Base-by-base conservation (phyloP, 2,888 invertebrate genomes). In the Sepioteuthis lessoniana region DNA sequence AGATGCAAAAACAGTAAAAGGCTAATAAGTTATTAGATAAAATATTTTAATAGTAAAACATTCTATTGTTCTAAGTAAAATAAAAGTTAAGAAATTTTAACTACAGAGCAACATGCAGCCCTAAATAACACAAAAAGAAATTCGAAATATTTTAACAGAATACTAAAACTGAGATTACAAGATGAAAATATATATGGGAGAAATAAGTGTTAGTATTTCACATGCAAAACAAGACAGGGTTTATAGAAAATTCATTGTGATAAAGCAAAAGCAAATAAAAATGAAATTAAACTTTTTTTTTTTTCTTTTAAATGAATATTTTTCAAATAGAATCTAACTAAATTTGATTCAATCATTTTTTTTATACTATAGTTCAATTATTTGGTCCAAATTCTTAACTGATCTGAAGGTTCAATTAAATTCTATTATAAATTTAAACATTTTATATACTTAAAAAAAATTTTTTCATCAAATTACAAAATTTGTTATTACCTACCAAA, bases 71-170 rank as follows among this genome's bases (percentile, higher is more conserved):
- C 13, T n/a, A 35, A 16, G 16, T n/a, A n/a, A n/a, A 35, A 76
- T n/a, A n/a, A n/a, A 13, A 0, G n/a, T 1, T n/a, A 76, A 19
- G 1, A 55, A n/a, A 16, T n/a, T 35, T 76, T 35, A 76, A 76
- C n/a, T 76, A 76, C 16, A 76, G 76, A 76, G 76, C n/a, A 76
- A n/a, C 76, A 76, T 76, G 76, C 76, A n/a, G n/a, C n/a, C n/a
- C n/a, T 35, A n/a, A n/a, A 76, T 76, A 5, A 35, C 35, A n/a
- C n/a, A 8, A 76, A 76, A 76, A 35, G 8, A 76, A n/a, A n/a
- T 76, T 31, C 31, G n/a, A n/a, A n/a, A n/a, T 76, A n/a, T 76
- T 76, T 16, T 0, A n/a, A 25, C 16, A 76, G 76, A 55, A 55
- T 25, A 55, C 55, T 55, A 55, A 55, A 25, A 55, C 25, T 76